Conservation (phyloP, 2,888 invertebrate genomes). For the Piscicola geometra region DNA sequence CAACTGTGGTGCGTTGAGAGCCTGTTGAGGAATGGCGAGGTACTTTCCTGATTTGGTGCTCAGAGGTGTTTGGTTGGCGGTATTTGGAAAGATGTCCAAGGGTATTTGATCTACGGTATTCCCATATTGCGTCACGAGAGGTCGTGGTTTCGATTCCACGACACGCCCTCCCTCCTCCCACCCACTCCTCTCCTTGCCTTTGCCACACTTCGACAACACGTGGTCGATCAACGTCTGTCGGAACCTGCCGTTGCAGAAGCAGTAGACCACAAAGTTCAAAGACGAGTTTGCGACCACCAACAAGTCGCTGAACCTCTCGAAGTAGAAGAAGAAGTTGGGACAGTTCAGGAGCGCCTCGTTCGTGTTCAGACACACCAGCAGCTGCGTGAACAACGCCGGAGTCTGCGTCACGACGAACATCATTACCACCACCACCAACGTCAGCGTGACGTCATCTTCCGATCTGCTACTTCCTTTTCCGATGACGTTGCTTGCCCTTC, state of each 20-base stretch:
- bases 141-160: no score
- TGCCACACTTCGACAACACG: constrained; percentile 34
- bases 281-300: constrained; percentile 45
- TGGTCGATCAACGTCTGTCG: constrained; percentile 41
- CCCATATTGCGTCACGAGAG: no score
- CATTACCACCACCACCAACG: constrained; percentile 45
- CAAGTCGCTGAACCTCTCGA: constrained; percentile 45
- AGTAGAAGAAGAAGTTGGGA: constrained; percentile 43
- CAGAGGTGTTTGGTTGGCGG: no score
- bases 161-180: background rate
- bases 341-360: constrained; percentile 31
- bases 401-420: constrained; percentile 45
- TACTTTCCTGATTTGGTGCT: no score
- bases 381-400: constrained; percentile 45
- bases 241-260: constrained; percentile 44
- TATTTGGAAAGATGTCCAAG: no score
- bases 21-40: no score
- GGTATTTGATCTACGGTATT: no score
- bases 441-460: constrained; percentile 45
- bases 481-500: background rate
- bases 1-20: no score
- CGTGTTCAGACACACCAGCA: constrained; percentile 37
- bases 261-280: constrained; percentile 45
- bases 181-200: background rate
- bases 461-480: constrained; percentile 35